Evolutionary conservation across 2,797 vertebrate genomes (phyloP).

Genomic region (Alauda arvensis): DNA sequence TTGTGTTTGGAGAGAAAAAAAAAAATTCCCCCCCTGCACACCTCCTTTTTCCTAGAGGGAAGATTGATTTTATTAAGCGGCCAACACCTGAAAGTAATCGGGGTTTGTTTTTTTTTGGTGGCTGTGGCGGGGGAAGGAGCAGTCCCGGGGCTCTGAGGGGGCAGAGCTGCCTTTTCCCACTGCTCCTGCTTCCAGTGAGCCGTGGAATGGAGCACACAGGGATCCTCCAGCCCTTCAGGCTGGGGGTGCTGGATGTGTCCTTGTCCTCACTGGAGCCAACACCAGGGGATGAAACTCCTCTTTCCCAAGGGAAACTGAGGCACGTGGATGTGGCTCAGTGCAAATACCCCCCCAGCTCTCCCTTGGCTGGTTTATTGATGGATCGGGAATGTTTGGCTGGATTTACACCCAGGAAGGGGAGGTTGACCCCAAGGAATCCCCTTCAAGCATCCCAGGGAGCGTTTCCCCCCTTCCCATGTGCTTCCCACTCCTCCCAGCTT

Average conservation of each 20-base stretch:
- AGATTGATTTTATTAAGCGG: constrained; percentile 54
- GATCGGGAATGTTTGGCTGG: not conserved
- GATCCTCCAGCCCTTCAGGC: rapidly evolving
- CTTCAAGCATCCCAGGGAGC: not conserved
- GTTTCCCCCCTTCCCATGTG: not conserved
- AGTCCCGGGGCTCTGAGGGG: not conserved
- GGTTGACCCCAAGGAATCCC: not conserved
- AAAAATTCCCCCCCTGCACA: not conserved
- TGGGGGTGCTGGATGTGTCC: not conserved
- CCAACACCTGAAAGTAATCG: constrained; percentile 66
- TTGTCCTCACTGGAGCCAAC: rapidly evolving
- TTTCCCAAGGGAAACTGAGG: not conserved
- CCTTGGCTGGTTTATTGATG: not conserved
- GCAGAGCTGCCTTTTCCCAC: not conserved
- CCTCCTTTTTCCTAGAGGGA: not conserved
- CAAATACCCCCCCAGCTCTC: rapidly evolving
- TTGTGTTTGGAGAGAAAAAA: constrained; percentile 15
- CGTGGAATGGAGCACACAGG: rapidly evolving
- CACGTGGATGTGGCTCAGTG: rapidly evolving
- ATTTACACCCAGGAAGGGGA: not conserved
- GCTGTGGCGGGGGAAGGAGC: not conserved
- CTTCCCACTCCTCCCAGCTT: not conserved
- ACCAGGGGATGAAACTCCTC: rapidly evolving
- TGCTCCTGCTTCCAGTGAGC: rapidly evolving
- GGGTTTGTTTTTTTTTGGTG: not conserved